Evolutionary conservation across 2,797 vertebrate genomes (phyloP).

Genomic region (Chanos chanos): DNA sequence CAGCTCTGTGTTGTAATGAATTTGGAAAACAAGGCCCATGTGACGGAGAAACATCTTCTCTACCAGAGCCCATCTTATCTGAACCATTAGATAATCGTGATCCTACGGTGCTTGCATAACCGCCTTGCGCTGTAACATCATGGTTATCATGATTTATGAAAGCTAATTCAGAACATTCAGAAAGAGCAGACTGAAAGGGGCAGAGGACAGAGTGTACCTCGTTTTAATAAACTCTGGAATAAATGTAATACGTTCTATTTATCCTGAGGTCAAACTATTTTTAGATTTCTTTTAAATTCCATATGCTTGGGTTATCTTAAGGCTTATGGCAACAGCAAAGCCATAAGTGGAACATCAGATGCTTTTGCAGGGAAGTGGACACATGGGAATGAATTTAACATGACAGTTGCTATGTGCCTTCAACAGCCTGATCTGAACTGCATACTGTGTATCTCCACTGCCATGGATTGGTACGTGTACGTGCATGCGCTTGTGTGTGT

Average conservation of each 20-base stretch:
- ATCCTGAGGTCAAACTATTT: background rate
- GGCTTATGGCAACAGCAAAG: background rate
- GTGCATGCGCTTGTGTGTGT: background rate
- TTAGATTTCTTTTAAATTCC: background rate
- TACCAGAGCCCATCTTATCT: too few species aligned
- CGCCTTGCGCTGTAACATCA: too few species aligned
- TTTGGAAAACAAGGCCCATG: too few species aligned
- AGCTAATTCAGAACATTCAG: background rate
- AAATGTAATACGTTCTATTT: background rate
- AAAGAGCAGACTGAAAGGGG: background rate
- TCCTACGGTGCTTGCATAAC: too few species aligned
- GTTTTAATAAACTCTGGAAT: background rate
- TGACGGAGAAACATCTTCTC: too few species aligned
- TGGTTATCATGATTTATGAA: conserved; percentile 1
- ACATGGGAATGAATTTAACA: background rate
- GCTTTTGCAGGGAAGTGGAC: background rate
- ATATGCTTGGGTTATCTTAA: background rate
- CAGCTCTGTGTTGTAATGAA: too few species aligned
- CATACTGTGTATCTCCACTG: background rate
- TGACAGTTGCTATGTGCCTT: conserved; percentile 16
- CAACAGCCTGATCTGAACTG: background rate
- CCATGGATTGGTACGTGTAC: background rate
- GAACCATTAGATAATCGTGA: background rate
- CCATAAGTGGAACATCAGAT: background rate
- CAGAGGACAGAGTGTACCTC: background rate